Percentiles rank a stretch among this genome's conserved stretches.
Conservation (phyloP, 2,888 invertebrate genomes). For the Tyria jacobaeae region DNA sequence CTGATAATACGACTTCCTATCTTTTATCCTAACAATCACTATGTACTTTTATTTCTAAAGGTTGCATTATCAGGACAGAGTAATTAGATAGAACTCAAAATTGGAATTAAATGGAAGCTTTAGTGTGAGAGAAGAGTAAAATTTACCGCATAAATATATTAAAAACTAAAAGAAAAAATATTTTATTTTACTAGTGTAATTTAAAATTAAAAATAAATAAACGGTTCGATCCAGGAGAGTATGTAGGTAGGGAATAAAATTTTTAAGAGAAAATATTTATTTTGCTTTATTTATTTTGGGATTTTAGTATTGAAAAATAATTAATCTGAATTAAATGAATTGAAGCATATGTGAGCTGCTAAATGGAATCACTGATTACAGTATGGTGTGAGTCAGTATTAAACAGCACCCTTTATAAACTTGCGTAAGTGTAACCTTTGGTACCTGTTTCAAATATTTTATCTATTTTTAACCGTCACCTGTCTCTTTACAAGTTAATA, state of each 20-base stretch:
- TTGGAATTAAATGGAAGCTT: slow-evolving; percentile 50
- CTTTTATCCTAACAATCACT: slow-evolving; percentile 11
- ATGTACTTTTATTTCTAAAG: slow-evolving; percentile 23
- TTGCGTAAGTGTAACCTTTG: neutral
- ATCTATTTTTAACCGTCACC: neutral
- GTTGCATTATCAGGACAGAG: slow-evolving; percentile 42
- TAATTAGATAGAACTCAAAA: slow-evolving; percentile 48
- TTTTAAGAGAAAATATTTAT: slow-evolving; percentile 37
- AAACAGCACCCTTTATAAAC: slow-evolving; percentile 16
- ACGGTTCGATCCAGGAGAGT: slow-evolving; percentile 59
- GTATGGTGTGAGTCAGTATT: slow-evolving; percentile 21
- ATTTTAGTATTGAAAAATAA: slow-evolving; percentile 22
- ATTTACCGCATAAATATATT: slow-evolving; percentile 46
- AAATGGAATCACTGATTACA: slow-evolving; percentile 2
- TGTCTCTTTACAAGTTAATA: neutral
- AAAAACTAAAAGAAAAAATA: slow-evolving; percentile 46
- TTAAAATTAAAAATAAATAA: slow-evolving; percentile 59
- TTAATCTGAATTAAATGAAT: slow-evolving; percentile 43
- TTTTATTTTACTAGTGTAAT: slow-evolving; percentile 68
- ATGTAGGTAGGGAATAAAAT: slow-evolving; percentile 77
- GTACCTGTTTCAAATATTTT: neutral
- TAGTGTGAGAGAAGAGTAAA: slow-evolving; percentile 46
- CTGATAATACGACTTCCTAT: slow-evolving; percentile 46
- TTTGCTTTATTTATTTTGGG: slow-evolving; percentile 23
- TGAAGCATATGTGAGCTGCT: slow-evolving; percentile 41